phyloP scores from a whole-genome alignment of 2,888 invertebrate species.

The Idaea straminata region DNA sequence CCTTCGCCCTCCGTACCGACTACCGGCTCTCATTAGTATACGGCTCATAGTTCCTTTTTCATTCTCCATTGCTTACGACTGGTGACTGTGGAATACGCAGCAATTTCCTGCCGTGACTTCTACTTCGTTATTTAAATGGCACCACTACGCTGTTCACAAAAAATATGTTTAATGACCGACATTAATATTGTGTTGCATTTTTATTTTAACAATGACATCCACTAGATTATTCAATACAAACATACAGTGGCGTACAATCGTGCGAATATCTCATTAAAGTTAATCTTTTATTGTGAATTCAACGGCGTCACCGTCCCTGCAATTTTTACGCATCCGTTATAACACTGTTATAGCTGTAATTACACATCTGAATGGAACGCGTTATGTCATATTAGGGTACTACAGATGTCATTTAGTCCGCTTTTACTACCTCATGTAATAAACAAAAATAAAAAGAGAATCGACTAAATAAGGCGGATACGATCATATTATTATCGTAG shows the following conservation, averaged over 20 bases:
- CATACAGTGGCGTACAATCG: neutral
- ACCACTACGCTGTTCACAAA: neutral
- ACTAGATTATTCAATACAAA: neutral
- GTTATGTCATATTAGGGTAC: neutral
- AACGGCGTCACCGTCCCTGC: neutral
- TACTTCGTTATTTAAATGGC: slow-evolving; percentile 3
- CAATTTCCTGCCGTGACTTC: slow-evolving; percentile 18
- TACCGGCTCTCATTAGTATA: slow-evolving; percentile 23
- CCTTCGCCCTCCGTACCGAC: slow-evolving; percentile 8
- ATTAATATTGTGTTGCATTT: neutral
- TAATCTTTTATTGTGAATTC: neutral
- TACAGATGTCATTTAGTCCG: neutral
- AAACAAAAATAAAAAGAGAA: no score
- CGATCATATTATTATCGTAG: no score
- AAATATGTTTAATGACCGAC: neutral
- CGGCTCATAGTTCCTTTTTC: slow-evolving; percentile 17
- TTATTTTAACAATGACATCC: neutral
- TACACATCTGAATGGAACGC: neutral
- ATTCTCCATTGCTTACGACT: slow-evolving; percentile 16
- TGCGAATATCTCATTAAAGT: neutral
- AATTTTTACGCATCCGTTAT: neutral
- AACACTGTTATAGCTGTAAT: neutral
- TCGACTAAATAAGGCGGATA: no score
- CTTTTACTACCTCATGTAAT: no score
- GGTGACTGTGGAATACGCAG: slow-evolving; percentile 16